phyloP scores from a whole-genome alignment of 2,888 invertebrate genomes.

The Pherbina coryleti region DNA sequence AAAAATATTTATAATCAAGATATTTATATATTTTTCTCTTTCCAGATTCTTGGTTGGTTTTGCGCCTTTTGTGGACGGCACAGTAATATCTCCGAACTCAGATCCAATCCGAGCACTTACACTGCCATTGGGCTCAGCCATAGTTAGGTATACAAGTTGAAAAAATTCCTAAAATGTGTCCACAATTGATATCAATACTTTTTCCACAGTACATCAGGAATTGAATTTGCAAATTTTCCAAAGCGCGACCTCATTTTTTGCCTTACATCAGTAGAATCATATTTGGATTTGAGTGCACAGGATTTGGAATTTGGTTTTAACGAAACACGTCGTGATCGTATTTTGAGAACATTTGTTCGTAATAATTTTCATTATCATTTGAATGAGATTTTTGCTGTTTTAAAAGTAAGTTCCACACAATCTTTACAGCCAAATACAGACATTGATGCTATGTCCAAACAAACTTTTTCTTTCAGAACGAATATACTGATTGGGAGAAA shows the following conservation, averaged over 20 bases:
- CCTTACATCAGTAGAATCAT: conserved; percentile 85
- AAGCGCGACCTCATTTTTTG: conserved; percentile 87
- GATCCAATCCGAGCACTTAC: conserved; percentile 62
- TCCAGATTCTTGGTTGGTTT: conserved; percentile 85
- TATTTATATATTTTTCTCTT: not conserved
- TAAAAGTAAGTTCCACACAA: conserved; percentile 70
- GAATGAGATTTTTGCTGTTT: conserved; percentile 93
- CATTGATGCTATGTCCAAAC: not conserved
- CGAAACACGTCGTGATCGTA: conserved; percentile 86
- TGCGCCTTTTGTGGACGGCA: conserved; percentile 95
- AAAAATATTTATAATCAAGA: conserved; percentile 16
- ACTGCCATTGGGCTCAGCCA: conserved; percentile 68
- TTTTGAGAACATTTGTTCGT: conserved; percentile 90
- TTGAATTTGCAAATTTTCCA: conserved; percentile 85
- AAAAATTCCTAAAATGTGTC: not conserved
- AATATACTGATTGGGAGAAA: conserved; percentile 96
- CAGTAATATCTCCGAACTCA: conserved; percentile 77
- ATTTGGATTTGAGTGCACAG: conserved; percentile 84
- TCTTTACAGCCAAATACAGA: not conserved
- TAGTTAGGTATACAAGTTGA: conserved; percentile 69
- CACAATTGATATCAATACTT: not conserved
- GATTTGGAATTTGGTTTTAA: conserved; percentile 93
- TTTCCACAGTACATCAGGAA: conserved; percentile 74
- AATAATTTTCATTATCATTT: conserved; percentile 96
- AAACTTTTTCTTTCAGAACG: conserved; percentile 74